Evolutionary conservation across 1,140 invertebrate genomes (phyloP).

Genomic region (Aphelinus certus): DNA sequence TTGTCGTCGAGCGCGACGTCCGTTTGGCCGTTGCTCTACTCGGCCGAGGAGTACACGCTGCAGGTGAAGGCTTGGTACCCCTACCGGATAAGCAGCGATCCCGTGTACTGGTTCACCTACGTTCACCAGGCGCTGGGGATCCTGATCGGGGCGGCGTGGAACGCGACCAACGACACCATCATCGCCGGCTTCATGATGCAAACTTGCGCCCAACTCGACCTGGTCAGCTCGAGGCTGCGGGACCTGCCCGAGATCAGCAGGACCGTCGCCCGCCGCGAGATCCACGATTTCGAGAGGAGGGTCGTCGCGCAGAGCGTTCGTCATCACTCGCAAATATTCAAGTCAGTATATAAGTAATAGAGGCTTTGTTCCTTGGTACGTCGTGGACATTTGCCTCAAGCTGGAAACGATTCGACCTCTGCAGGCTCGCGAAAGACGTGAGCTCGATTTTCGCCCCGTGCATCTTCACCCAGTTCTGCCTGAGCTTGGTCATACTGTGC

Average conservation of each 20-base stretch:
- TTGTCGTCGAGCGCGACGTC: not conserved
- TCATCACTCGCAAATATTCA: not conserved
- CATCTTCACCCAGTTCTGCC: not conserved
- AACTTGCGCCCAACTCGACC: conserved; percentile 4
- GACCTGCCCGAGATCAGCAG: not conserved
- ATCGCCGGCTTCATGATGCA: conserved; percentile 4
- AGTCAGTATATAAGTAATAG: not conserved
- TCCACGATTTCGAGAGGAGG: not conserved
- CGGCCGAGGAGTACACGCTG: not conserved
- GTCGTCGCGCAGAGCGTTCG: not conserved
- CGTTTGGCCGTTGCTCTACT: not conserved
- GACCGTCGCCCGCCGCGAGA: not conserved
- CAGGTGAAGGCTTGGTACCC: not conserved
- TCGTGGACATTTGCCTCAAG: no score
- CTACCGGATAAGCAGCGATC: not conserved
- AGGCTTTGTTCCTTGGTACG: not conserved
- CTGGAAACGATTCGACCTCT: no score
- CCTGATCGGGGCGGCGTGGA: not conserved
- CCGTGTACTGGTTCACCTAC: not conserved
- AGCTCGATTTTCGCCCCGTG: not conserved
- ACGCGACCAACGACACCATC: not conserved
- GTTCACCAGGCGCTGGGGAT: not conserved
- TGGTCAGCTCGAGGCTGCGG: not conserved
- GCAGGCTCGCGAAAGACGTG: not conserved
- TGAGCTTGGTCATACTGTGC: not conserved